Conservation (phyloP, 2,888 invertebrate species). For the Pterostichus madidus region DNA sequence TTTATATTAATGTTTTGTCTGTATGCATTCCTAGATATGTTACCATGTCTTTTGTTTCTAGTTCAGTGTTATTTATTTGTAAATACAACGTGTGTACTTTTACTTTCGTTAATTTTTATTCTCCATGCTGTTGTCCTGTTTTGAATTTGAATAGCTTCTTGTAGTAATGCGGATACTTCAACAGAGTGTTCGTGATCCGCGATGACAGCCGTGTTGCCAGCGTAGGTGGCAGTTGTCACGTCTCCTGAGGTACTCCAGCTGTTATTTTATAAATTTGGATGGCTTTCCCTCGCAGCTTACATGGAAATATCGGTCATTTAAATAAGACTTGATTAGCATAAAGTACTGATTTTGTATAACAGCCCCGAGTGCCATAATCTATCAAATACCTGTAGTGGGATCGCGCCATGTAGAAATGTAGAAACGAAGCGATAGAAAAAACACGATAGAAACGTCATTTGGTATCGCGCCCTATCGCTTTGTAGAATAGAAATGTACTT, state of each 20-base stretch:
- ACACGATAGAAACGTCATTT: too few species aligned
- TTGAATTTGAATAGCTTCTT: slow-evolving; percentile 44
- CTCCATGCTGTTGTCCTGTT: slow-evolving; percentile 68
- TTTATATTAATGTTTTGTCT: slow-evolving; percentile 22
- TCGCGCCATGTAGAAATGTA: too few species aligned
- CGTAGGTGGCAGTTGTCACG: neutral
- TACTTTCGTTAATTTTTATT: slow-evolving; percentile 11
- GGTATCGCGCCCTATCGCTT: too few species aligned
- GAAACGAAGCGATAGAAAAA: too few species aligned
- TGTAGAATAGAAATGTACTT: too few species aligned
- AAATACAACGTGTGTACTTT: slow-evolving; percentile 68
- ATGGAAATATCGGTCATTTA: slow-evolving; percentile 65
- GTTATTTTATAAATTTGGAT: too few species aligned
- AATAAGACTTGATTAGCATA: slow-evolving; percentile 48
- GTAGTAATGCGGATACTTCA: slow-evolving; percentile 21
- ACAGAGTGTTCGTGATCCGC: slow-evolving; percentile 19
- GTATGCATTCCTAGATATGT: slow-evolving; percentile 22
- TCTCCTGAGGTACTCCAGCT: neutral
- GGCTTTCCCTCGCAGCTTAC: slow-evolving; percentile 6
- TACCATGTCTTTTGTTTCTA: slow-evolving; percentile 23
- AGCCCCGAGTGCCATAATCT: slow-evolving; percentile 40
- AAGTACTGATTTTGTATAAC: slow-evolving; percentile 56
- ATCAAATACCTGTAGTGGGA: too few species aligned
- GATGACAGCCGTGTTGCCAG: slow-evolving; percentile 49
- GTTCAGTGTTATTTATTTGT: slow-evolving; percentile 47